phyloP scores from a whole-genome alignment of 2,113 vertebrate genomes.

The Myodes glareolus region DNA sequence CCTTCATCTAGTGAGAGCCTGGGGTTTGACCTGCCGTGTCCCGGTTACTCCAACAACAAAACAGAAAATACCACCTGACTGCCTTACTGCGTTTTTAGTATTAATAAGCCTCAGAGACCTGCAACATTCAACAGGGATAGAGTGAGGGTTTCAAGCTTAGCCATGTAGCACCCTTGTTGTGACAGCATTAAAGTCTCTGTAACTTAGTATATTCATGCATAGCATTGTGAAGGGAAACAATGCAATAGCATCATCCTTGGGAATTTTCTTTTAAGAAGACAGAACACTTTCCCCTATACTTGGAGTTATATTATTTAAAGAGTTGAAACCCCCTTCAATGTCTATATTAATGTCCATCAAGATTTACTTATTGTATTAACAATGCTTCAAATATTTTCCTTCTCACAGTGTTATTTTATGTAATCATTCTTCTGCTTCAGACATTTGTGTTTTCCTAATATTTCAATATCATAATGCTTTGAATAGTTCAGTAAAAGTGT shows the following conservation, averaged over 20 bases:
- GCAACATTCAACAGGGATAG: background rate
- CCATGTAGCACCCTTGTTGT: background rate
- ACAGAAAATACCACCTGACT: too few species aligned
- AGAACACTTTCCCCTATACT: background rate
- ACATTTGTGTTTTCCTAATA: background rate
- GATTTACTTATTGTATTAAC: slow-evolving; percentile 33
- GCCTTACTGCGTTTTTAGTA: background rate
- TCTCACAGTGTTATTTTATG: slow-evolving; percentile 21
- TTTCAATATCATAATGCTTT: slow-evolving; percentile 49
- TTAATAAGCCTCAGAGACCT: background rate
- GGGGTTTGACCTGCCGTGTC: background rate
- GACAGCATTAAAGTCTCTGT: background rate
- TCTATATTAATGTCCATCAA: background rate
- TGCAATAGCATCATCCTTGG: background rate
- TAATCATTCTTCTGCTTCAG: slow-evolving; percentile 5
- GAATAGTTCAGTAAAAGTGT: background rate
- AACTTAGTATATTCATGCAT: background rate
- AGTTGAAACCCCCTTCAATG: background rate
- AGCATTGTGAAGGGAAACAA: background rate
- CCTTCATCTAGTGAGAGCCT: background rate
- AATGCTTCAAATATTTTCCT: slow-evolving; percentile 38
- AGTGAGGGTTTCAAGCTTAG: background rate
- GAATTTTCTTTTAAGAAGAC: slow-evolving; percentile 13
- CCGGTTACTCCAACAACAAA: background rate
- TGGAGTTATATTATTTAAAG: background rate